Evolutionary conservation across 1,140 invertebrate species (phyloP).

Genomic region (Scaptodrosophila lebanonensis): DNA sequence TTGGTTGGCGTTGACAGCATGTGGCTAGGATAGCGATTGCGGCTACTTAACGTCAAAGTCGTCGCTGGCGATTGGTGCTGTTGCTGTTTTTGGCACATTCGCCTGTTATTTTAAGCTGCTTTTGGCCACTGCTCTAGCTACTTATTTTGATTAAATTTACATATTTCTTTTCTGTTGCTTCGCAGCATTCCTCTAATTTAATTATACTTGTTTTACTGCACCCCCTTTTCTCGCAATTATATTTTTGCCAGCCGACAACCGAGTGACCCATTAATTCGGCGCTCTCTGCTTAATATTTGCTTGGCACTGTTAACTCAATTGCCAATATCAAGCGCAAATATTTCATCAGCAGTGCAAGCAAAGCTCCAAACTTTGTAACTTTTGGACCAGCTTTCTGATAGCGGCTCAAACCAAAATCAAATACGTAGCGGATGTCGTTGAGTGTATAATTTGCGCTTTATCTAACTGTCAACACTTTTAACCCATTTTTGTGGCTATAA

Average conservation of each 20-base stretch:
- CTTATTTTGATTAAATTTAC: conserved; percentile 75
- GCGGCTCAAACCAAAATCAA: conserved; percentile 28
- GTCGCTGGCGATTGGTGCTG: conserved; percentile 18
- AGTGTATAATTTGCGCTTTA: conserved; percentile 71
- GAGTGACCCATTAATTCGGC: conserved; percentile 24
- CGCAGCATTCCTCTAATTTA: conserved; percentile 20
- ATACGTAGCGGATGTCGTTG: conserved; percentile 25
- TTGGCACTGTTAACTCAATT: conserved; percentile 65
- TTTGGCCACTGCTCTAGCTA: conserved; percentile 58
- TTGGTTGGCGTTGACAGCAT: conserved; percentile 62
- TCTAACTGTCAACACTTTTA: conserved; percentile 72
- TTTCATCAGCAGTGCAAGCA: conserved; percentile 55
- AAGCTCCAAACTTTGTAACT: conserved; percentile 53
- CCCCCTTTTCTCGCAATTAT: conserved; percentile 3
- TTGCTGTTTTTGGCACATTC: conserved; percentile 36
- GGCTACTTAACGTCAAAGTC: conserved; percentile 66
- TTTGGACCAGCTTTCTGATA: conserved; percentile 31
- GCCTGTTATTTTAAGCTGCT: conserved; percentile 66
- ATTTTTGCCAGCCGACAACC: not conserved
- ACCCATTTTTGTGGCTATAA: conserved; percentile 65
- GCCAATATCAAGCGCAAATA: conserved; percentile 72
- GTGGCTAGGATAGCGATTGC: conserved; percentile 67
- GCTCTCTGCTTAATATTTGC: conserved; percentile 43
- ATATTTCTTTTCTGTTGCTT: conserved; percentile 49
- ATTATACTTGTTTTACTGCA: conserved; percentile 18